Conservation (phyloP, 2,888 invertebrate genomes). For the Acrocera orbiculus region DNA sequence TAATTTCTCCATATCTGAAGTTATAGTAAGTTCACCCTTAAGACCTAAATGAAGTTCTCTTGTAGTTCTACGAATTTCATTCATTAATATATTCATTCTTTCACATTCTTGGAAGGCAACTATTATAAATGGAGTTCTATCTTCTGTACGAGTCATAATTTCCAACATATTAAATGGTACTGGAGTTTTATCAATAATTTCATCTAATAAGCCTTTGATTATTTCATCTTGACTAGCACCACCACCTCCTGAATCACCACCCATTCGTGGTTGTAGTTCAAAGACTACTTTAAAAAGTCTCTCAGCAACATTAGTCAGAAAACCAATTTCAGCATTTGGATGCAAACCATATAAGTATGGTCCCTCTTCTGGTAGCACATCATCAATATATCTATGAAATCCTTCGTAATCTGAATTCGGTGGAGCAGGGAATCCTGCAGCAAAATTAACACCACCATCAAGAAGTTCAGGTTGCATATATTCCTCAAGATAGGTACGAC, state of each 20-base stretch:
- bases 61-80: conserved; percentile 63
- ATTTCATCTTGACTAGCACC: conserved; percentile 57
- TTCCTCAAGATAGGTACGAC: conserved; percentile 68
- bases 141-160: conserved; percentile 71
- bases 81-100: conserved; percentile 76
- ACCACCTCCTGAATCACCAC: conserved; percentile 49
- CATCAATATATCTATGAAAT: conserved; percentile 79
- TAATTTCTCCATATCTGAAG: conserved; percentile 76
- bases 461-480: conserved; percentile 75
- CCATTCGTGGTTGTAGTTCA: conserved; percentile 77
- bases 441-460: conserved; percentile 68
- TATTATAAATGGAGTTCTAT: conserved; percentile 77
- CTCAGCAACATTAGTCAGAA: conserved; percentile 72
- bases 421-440: conserved; percentile 72
- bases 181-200: conserved; percentile 73
- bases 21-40: conserved; percentile 87
- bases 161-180: conserved; percentile 76
- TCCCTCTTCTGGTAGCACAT: conserved; percentile 69
- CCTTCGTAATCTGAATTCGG: conserved; percentile 73
- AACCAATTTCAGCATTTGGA: conserved; percentile 90
- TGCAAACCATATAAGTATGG: conserved; percentile 84
- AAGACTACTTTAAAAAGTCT: conserved; percentile 67
- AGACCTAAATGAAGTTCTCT: conserved; percentile 75
- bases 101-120: conserved; percentile 90
- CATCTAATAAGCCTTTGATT: conserved; percentile 53